Evolutionary conservation across 2,888 invertebrate species (phyloP), one percentile per base, ranked within the genome.

Genomic region (Ischnus inquisitorius): DNA sequence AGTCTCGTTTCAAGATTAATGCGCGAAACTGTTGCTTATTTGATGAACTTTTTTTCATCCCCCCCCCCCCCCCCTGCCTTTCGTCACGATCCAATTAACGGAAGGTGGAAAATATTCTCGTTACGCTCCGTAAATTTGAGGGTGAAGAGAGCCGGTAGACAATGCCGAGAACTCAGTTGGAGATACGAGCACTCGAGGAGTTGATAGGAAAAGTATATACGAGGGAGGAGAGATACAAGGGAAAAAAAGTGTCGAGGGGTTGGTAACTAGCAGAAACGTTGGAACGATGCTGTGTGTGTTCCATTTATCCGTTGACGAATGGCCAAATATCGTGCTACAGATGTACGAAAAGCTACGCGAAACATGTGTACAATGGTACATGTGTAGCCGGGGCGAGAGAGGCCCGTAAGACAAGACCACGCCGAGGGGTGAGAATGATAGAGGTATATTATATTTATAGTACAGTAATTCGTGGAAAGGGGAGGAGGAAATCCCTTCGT

Each of bases 241-340:
- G 8, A 34, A 34, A 34, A 34, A 65, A 60, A 54, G 60, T 64
- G 48, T 74, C 34, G 84, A 79, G 76, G 65, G 75, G 75, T 62
- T 48, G 10, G 46, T 60, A 28, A 8, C 14, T 57, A 28, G 64
- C 22, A 60, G 51, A 79, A 67, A 71, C 80, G 78, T 84, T 77
- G 74, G 80, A 76, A 62, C 68, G 71, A 75, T 69, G 72, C 74
- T 74, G 68, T 79, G 34, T 34, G 34, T 84, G n/a, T 64, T 71
- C 51, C 75, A 82, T 79, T 84, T 84, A 79, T 80, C 79, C 80
- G 82, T 76, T 85, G 86, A 86, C 76, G 86, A 77, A 82, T 86
- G 76, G 80, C 74, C 80, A 48, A 82, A 82, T 85, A 80, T 85
- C 80, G 85, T 85, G 85, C 85, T 85, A 75, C 67, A 71, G 71